phyloP scores from a whole-genome alignment of 2,113 vertebrate species.

The Budorcas taxicolor region DNA sequence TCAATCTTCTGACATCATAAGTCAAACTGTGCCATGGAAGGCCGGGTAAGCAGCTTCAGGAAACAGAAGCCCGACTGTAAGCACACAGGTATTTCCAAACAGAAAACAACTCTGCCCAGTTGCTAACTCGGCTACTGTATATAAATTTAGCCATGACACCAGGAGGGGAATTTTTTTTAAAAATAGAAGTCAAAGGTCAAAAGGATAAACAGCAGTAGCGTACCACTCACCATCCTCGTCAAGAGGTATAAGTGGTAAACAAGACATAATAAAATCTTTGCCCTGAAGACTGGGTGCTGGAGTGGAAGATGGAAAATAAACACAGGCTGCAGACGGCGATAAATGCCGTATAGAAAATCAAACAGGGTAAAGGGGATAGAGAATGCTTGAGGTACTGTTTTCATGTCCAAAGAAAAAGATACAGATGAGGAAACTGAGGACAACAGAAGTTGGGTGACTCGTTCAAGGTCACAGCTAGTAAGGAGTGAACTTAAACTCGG shows the following conservation, averaged over 20 bases:
- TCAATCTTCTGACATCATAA: slow-evolving; percentile 47
- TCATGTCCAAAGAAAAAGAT: background rate
- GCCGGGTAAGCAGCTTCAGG: slow-evolving; percentile 58
- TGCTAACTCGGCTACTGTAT: slow-evolving; percentile 34
- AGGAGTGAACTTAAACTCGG: background rate
- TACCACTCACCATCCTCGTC: background rate
- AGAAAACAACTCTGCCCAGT: slow-evolving; percentile 18
- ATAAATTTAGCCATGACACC: background rate
- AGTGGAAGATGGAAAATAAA: background rate
- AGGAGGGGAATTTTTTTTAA: background rate
- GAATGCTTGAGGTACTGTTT: background rate
- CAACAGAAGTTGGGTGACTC: background rate
- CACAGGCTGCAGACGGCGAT: background rate
- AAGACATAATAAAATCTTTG: background rate
- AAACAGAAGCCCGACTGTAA: slow-evolving; percentile 47
- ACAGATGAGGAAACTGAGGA: background rate
- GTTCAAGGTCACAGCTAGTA: background rate
- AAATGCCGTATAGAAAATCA: background rate
- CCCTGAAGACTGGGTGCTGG: background rate
- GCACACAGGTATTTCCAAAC: slow-evolving; percentile 37
- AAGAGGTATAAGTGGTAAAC: background rate
- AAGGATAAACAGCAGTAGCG: background rate
- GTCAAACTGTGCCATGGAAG: slow-evolving; percentile 36
- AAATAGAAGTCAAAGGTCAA: slow-evolving; percentile 3
- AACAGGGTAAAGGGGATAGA: background rate